These are phyloP conservation scores for Epinephelus lanceolatus DNA, from an alignment of 2,113 vertebrate genomes.

Conservation along the genomic window DNA sequence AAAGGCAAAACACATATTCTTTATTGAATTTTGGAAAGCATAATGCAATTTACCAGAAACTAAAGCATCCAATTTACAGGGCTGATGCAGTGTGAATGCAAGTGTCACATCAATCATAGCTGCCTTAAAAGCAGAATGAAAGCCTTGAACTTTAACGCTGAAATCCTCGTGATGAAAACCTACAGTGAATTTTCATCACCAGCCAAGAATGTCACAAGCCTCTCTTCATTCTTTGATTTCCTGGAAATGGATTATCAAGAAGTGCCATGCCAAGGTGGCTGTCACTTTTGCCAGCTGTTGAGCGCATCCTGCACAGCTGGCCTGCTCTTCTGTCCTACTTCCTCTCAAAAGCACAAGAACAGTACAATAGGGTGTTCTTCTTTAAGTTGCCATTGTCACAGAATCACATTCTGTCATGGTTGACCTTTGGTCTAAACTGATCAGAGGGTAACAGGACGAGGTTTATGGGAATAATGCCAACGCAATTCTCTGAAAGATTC, in stretches of 20 bases:
- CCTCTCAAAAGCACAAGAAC: constrained; percentile 31
- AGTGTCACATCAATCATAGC: not conserved
- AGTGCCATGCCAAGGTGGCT: constrained; percentile 25
- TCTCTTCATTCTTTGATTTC: not conserved
- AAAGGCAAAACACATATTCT: no score
- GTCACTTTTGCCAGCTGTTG: constrained; percentile 55
- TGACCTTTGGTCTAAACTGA: not conserved
- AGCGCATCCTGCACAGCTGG: constrained; percentile 57
- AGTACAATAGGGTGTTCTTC: constrained; percentile 7
- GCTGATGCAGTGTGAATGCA: not conserved
- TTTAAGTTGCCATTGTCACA: not conserved
- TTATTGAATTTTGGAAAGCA: not conserved
- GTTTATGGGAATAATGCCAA: not conserved
- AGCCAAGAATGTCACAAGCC: not conserved
- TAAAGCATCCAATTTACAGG: not conserved
- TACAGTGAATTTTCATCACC: not conserved
- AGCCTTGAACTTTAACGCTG: not conserved
- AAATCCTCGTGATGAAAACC: not conserved
- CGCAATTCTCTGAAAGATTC: not conserved
- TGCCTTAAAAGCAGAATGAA: not conserved
- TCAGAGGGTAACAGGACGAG: not conserved
- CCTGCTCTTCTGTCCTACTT: constrained; percentile 34
- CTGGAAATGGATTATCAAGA: constrained; percentile 49
- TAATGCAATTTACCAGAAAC: not conserved
- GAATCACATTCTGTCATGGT: not conserved